Evolutionary conservation across 2,888 invertebrate species (phyloP).

Genomic region (Acronicta leporina): DNA sequence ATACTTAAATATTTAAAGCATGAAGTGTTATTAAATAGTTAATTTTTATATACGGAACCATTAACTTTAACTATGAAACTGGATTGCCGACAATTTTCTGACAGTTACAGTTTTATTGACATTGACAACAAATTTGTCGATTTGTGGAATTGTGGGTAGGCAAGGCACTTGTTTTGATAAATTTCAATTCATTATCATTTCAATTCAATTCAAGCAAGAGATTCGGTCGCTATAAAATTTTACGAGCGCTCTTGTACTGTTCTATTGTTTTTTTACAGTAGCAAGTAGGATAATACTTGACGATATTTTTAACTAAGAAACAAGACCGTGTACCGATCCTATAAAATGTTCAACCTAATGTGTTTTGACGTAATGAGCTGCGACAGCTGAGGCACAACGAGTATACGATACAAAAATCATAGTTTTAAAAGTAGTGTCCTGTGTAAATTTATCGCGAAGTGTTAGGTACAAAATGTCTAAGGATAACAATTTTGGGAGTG

Average conservation of each 20-base stretch:
- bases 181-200: too few species aligned
- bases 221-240: too few species aligned
- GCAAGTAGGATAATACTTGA: not conserved
- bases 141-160: too few species aligned
- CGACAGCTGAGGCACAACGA: conserved; percentile 37
- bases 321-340: too few species aligned
- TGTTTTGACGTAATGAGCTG: conserved; percentile 23
- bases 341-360: conserved; percentile 6
- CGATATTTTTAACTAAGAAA: too few species aligned
- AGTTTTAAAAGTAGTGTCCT: not conserved
- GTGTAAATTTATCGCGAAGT: conserved; percentile 2
- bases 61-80: too few species aligned
- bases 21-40: too few species aligned
- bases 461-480: conserved; percentile 62
- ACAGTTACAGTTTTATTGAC: conserved; percentile 16
- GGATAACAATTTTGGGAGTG: conserved; percentile 67
- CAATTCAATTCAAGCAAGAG: too few species aligned
- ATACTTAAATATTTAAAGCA: too few species aligned
- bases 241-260: too few species aligned
- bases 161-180: too few species aligned
- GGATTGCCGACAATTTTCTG: not conserved
- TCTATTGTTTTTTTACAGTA: too few species aligned
- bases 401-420: conserved; percentile 14
- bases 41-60: conserved; percentile 29
- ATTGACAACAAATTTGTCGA: not conserved